Percentiles rank a stretch among this genome's conserved stretches.
Conservation (phyloP, 2,113 vertebrate species). For the Sorex fumeus region DNA sequence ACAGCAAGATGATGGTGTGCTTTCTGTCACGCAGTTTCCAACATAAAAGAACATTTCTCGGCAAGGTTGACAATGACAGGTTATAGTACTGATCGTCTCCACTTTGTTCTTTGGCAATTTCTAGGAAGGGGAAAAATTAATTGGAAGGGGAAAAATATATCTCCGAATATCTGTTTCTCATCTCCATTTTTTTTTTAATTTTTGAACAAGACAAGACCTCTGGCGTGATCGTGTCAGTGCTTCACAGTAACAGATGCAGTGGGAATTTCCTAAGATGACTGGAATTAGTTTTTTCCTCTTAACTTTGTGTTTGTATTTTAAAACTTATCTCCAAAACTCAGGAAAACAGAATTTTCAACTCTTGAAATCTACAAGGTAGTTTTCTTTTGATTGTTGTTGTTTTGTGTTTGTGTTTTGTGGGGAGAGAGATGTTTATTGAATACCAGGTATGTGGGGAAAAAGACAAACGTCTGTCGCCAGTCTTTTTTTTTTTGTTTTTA, state of each 20-base stretch:
- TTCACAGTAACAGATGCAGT: conserved; percentile 15
- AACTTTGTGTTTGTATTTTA: too few relatives aligned
- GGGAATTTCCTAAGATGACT: not conserved
- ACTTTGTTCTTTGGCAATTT: conserved; percentile 11
- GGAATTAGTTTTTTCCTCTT: too few relatives aligned
- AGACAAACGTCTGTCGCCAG: too few relatives aligned
- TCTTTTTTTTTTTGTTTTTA: too few relatives aligned
- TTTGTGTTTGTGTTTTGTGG: too few relatives aligned
- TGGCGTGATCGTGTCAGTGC: not conserved
- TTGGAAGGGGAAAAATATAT: not conserved
- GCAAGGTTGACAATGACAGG: conserved; percentile 39
- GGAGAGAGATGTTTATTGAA: too few relatives aligned
- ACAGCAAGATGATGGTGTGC: not conserved
- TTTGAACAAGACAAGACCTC: conserved; percentile 48
- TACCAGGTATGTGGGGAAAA: too few relatives aligned
- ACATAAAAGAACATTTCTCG: conserved; percentile 46
- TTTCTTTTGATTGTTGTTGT: too few relatives aligned
- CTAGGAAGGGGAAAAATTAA: not conserved
- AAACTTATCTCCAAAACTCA: too few relatives aligned
- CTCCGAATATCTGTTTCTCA: conserved; percentile 6
- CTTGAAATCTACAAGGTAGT: too few relatives aligned
- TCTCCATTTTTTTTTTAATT: not conserved
- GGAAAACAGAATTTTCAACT: too few relatives aligned
- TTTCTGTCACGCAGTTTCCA: conserved; percentile 20
- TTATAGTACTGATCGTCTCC: not conserved